phyloP scores from a whole-genome alignment of 2,797 vertebrate genomes.

The Tapera naevia region DNA sequence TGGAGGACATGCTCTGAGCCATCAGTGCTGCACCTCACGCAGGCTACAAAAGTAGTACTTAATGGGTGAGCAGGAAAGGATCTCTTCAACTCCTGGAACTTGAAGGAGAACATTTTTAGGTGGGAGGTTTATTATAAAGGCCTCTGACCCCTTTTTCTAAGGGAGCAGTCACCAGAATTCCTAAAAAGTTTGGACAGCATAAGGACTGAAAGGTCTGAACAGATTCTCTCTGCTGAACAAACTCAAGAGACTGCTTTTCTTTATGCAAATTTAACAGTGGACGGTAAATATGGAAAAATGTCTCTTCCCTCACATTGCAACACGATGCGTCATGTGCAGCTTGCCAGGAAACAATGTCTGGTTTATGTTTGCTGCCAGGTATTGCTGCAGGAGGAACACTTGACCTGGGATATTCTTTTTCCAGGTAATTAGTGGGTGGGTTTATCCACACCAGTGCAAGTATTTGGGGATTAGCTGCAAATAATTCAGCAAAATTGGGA shows the following conservation, averaged over 20 bases:
- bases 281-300: constrained; percentile 19
- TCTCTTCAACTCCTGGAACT: neutral
- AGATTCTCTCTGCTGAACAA: neutral
- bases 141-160: constrained; percentile 3
- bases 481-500: neutral
- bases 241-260: neutral
- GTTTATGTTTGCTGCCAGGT: constrained; percentile 20
- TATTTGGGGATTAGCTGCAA: constrained; percentile 39
- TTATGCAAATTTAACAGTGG: neutral
- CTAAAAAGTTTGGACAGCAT: neutral
- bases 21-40: neutral
- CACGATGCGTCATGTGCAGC: neutral
- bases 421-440: constrained; percentile 10
- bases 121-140: neutral
- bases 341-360: constrained; percentile 30
- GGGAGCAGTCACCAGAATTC: neutral
- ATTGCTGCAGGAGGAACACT: neutral
- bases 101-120: neutral
- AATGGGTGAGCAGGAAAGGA: neutral
- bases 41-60: neutral
- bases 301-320: neutral
- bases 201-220: neutral
- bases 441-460: neutral
- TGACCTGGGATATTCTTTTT: neutral
- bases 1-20: neutral